These are phyloP conservation scores for Pygoscelis antarcticus DNA, from an alignment of 2,113 vertebrate species.

Conservation along the genomic window DNA sequence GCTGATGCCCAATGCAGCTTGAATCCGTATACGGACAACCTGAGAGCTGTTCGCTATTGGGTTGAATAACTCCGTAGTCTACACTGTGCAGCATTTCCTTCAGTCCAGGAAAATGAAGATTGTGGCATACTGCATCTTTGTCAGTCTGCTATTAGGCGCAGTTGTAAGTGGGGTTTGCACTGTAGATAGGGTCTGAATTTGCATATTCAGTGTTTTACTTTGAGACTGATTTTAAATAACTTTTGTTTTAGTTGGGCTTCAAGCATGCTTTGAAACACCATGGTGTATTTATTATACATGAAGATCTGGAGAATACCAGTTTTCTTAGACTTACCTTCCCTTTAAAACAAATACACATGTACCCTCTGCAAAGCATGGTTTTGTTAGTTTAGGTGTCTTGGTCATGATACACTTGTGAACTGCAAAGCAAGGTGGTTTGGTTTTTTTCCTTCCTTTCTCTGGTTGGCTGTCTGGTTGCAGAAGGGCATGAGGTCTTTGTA, in stretches of 20 bases:
- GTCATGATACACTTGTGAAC: not conserved
- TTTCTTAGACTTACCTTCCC: not conserved
- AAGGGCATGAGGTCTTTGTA: not conserved
- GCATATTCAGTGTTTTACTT: not conserved
- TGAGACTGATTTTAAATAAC: not conserved
- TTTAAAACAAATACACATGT: not conserved
- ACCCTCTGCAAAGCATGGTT: not conserved
- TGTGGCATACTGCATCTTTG: not conserved
- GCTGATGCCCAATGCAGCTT: not conserved
- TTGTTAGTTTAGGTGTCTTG: not conserved
- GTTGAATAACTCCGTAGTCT: not conserved
- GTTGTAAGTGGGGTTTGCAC: not conserved
- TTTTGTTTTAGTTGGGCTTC: not conserved
- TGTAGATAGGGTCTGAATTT: not conserved
- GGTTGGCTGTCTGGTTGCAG: not conserved
- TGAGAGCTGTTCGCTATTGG: not conserved
- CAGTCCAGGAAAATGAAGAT: not conserved
- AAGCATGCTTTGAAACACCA: not conserved
- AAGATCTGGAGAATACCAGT: not conserved
- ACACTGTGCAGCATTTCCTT: not conserved
- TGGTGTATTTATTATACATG: not conserved
- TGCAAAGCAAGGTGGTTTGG: not conserved
- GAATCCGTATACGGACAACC: accelerated
- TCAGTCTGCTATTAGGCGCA: not conserved
- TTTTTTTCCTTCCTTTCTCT: not conserved